Conservation (phyloP, 53 echinoderm and acorn worm species). For the Luidia sarsii region DNA sequence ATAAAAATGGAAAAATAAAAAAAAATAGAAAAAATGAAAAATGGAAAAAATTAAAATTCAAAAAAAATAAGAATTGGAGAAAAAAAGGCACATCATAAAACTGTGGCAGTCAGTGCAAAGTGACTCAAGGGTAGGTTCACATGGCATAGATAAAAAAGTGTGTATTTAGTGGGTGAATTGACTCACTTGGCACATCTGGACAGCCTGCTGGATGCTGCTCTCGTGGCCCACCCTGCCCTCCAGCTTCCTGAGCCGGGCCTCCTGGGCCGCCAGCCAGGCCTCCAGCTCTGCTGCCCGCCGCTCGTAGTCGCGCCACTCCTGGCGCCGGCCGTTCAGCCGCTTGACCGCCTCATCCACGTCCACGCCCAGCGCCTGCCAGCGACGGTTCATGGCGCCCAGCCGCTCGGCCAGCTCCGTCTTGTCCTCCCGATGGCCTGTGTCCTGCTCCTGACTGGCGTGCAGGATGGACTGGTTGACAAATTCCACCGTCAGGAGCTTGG, state of each 20-base stretch:
- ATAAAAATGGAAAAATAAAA: too few relatives aligned
- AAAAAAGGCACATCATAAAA: too few relatives aligned
- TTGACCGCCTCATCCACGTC: slow-evolving; percentile 78
- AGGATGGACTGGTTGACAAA: slow-evolving; percentile 96
- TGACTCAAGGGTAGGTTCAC: slow-evolving; percentile 60
- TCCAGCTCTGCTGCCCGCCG: slow-evolving; percentile 57
- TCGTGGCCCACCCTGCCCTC: slow-evolving; percentile 84
- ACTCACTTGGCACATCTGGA: slow-evolving; percentile 86
- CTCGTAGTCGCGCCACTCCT: slow-evolving; percentile 83
- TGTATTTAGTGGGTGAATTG: slow-evolving; percentile 50
- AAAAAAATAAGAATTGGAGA: too few relatives aligned
- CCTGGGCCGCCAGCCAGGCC: slow-evolving; percentile 69
- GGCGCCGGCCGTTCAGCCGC: slow-evolving; percentile 64
- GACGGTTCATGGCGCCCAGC: slow-evolving; percentile 87
- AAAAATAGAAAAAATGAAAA: too few relatives aligned
- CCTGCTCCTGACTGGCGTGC: slow-evolving; percentile 82
- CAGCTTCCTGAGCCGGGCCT: slow-evolving; percentile 66
- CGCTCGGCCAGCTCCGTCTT: slow-evolving; percentile 97
- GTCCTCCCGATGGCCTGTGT: slow-evolving; percentile 79
- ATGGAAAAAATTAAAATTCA: too few relatives aligned
- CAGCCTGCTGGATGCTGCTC: slow-evolving; percentile 71
- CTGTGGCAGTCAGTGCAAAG: too few relatives aligned
- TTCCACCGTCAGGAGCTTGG: slow-evolving; percentile 90
- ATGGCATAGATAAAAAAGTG: slow-evolving; percentile 68
- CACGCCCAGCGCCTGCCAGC: slow-evolving; percentile 82